These are phyloP conservation scores for Chloromyia formosa DNA, from an alignment of 2,888 invertebrate species.

Conservation along the genomic window DNA sequence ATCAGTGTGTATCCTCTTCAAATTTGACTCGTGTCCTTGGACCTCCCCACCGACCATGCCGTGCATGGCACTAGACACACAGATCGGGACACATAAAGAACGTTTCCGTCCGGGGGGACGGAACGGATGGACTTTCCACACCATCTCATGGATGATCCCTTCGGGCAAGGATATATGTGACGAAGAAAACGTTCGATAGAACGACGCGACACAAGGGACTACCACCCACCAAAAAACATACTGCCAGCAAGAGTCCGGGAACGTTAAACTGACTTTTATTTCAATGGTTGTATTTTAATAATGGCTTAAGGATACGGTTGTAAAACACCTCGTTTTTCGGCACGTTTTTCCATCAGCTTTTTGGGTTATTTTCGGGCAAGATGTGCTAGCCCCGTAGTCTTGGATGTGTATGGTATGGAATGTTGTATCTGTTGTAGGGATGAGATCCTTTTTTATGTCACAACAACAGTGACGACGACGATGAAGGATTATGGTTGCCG, in stretches of 20 bases:
- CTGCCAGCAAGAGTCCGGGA: background rate
- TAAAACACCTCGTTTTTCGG: conserved; percentile 48
- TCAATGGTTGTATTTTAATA: conserved; percentile 43
- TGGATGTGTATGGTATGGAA: too few relatives aligned
- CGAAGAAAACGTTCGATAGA: background rate
- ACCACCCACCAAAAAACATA: background rate
- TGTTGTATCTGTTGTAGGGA: too few relatives aligned
- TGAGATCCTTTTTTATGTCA: too few relatives aligned
- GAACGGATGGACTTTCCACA: too few relatives aligned
- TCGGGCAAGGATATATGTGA: background rate
- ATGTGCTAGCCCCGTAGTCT: too few relatives aligned
- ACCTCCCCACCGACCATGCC: background rate
- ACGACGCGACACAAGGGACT: background rate
- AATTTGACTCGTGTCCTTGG: background rate
- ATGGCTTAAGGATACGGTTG: conserved; percentile 45
- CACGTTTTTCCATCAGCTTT: conserved; percentile 28
- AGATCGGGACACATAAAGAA: background rate
- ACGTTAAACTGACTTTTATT: conserved; percentile 29
- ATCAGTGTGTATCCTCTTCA: background rate
- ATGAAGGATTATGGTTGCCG: background rate
- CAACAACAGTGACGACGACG: conserved; percentile 15
- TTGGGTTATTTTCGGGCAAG: background rate
- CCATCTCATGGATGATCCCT: too few relatives aligned
- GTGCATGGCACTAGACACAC: background rate
- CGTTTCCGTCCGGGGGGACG: too few relatives aligned